These are phyloP conservation scores for Euschistus heros DNA, from an alignment of 1,140 invertebrate genomes.

Conservation along the genomic window DNA sequence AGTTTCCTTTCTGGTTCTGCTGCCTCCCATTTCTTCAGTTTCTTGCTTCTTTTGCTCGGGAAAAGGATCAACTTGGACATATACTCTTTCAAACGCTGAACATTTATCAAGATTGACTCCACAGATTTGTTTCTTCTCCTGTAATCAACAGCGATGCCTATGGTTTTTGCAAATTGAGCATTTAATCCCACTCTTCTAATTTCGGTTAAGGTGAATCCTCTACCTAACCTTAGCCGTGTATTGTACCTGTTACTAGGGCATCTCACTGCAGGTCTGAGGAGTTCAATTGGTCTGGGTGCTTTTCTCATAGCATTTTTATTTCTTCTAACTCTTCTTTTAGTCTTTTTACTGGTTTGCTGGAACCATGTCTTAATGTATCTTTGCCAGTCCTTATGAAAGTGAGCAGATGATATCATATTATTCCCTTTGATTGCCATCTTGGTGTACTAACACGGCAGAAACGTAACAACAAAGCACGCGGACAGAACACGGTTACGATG, in stretches of 20 bases:
- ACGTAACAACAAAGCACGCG: too few relatives aligned
- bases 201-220: slow-evolving; percentile 94
- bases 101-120: slow-evolving; percentile 89
- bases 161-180: slow-evolving; percentile 71
- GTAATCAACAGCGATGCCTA: slow-evolving; percentile 92
- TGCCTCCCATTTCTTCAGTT: slow-evolving; percentile 89
- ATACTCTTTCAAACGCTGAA: slow-evolving; percentile 93
- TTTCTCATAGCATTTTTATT: slow-evolving; percentile 85
- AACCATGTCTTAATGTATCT: slow-evolving; percentile 96
- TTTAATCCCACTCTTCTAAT: slow-evolving; percentile 80
- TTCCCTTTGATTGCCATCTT: slow-evolving; percentile 62
- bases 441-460: too few relatives aligned
- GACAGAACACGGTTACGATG: too few relatives aligned
- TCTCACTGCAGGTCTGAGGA: slow-evolving; percentile 80
- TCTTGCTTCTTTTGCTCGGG: slow-evolving; percentile 65
- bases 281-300: slow-evolving; percentile 75
- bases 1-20: slow-evolving; percentile 84
- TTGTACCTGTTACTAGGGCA: slow-evolving; percentile 90
- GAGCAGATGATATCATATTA: slow-evolving; percentile 98
- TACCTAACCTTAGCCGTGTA: slow-evolving; percentile 78
- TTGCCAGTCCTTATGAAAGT: slow-evolving; percentile 99
- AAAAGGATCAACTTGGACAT: slow-evolving; percentile 90
- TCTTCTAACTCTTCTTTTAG: slow-evolving; percentile 70
- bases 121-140: slow-evolving; percentile 89
- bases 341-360: slow-evolving; percentile 91